These are phyloP conservation scores for Xestobium rufovillosum DNA, from an alignment of 2,888 invertebrate species.

Conservation along the genomic window DNA sequence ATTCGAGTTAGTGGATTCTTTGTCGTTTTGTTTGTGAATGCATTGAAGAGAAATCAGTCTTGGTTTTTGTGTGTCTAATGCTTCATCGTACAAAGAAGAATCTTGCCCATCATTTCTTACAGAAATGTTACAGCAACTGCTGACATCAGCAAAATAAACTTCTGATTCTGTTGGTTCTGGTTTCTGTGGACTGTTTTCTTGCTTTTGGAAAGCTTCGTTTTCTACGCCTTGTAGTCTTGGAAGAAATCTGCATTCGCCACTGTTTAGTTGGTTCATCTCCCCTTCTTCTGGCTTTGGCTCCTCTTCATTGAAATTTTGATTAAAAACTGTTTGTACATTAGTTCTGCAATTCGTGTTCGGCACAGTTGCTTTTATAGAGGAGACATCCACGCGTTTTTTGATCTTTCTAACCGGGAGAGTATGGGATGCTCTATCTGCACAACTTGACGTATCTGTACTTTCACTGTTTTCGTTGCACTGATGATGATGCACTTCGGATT, in stretches of 20 bases:
- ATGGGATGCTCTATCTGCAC: conserved; percentile 46
- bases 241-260: conserved; percentile 35
- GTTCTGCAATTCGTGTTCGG: conserved; percentile 34
- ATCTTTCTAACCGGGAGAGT: conserved; percentile 50
- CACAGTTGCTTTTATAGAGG: conserved; percentile 41
- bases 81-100: conserved; percentile 52
- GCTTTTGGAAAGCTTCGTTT: conserved; percentile 69
- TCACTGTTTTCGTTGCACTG: conserved; percentile 42
- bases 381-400: conserved; percentile 48
- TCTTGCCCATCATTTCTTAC: conserved; percentile 51
- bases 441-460: conserved; percentile 42
- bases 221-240: conserved; percentile 63
- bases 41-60: conserved; percentile 38
- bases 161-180: conserved; percentile 68
- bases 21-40: conserved; percentile 39
- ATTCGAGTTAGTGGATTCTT: conserved; percentile 27
- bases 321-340: conserved; percentile 45
- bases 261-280: conserved; percentile 26
- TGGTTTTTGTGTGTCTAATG: conserved; percentile 41
- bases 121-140: conserved; percentile 73
- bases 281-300: conserved; percentile 30
- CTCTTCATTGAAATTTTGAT: conserved; percentile 30
- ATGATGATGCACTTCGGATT: conserved; percentile 39
- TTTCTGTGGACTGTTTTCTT: conserved; percentile 51
- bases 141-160: conserved; percentile 79